phyloP scores from a whole-genome alignment of 2,888 invertebrate genomes.

The Salticus scenicus region DNA sequence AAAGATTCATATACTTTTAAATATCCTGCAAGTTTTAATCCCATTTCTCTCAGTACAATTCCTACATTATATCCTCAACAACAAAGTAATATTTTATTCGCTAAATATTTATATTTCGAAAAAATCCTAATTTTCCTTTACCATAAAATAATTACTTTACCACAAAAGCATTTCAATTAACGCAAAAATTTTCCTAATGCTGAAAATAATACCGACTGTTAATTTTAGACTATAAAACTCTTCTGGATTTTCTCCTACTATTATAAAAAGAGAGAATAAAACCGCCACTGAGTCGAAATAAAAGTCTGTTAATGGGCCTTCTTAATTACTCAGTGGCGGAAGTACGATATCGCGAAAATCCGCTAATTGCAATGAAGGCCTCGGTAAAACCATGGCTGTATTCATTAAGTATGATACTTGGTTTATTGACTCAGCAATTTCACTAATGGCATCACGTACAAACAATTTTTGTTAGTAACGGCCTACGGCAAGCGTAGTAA shows the following conservation, averaged over 20 bases:
- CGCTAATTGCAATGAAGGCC: not conserved
- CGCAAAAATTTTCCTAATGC: no score
- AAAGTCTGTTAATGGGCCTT: not conserved
- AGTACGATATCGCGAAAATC: not conserved
- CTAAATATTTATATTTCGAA: no score
- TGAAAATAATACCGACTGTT: not conserved
- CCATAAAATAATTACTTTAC: no score
- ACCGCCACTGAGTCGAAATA: not conserved
- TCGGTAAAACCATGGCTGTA: not conserved
- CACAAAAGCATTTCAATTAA: no score
- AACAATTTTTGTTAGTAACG: not conserved
- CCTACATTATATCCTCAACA: no score
- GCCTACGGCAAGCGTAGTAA: not conserved
- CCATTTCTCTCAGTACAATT: no score
- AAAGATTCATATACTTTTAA: no score
- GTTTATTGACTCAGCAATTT: slow-evolving; percentile 8
- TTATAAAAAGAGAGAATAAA: not conserved
- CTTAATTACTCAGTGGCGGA: slow-evolving; percentile 9
- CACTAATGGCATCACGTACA: slow-evolving; percentile 1
- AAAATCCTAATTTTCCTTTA: no score
- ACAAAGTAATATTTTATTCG: no score
- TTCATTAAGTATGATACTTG: not conserved
- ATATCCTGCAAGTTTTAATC: no score
- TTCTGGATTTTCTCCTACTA: not conserved
- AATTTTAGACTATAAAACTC: not conserved